Conservation (phyloP, 2,888 invertebrate species). For the Eurois occulta region DNA sequence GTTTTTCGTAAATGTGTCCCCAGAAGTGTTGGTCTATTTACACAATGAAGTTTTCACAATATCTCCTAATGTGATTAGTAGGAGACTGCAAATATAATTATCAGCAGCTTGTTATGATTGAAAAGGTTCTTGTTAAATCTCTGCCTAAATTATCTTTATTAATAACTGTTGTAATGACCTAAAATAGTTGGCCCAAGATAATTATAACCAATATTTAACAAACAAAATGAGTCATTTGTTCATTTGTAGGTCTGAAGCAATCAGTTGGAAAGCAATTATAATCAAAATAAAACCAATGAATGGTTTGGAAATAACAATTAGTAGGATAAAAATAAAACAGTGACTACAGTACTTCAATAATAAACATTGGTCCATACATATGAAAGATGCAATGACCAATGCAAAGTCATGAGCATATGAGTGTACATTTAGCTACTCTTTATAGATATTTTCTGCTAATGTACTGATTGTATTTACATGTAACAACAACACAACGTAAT, state of each 20-base stretch:
- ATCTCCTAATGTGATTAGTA: constrained; percentile 28
- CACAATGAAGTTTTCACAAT: constrained; percentile 27
- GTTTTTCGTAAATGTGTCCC: neutral
- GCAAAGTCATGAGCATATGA: neutral
- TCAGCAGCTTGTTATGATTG: constrained; percentile 14
- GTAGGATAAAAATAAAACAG: neutral
- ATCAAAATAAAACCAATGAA: neutral
- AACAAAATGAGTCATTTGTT: constrained; percentile 15
- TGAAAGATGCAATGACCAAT: neutral
- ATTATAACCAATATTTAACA: constrained; percentile 9
- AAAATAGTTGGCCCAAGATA: constrained; percentile 12
- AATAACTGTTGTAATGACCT: constrained; percentile 12
- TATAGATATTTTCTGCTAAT: neutral
- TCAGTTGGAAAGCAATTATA: constrained; percentile 6
- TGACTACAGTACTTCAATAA: neutral
- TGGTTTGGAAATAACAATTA: neutral
- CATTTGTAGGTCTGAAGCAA: neutral
- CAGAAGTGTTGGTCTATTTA: constrained; percentile 13
- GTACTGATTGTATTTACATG: neutral
- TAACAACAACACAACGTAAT: too few species aligned
- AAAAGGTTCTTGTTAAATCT: constrained; percentile 12
- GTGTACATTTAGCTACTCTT: neutral
- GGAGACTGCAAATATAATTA: constrained; percentile 36
- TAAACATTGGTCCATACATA: neutral
- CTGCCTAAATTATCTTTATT: constrained; percentile 8